Base-by-base conservation (phyloP, 2,888 invertebrate genomes). In the Cryptus viduatorius region DNA sequence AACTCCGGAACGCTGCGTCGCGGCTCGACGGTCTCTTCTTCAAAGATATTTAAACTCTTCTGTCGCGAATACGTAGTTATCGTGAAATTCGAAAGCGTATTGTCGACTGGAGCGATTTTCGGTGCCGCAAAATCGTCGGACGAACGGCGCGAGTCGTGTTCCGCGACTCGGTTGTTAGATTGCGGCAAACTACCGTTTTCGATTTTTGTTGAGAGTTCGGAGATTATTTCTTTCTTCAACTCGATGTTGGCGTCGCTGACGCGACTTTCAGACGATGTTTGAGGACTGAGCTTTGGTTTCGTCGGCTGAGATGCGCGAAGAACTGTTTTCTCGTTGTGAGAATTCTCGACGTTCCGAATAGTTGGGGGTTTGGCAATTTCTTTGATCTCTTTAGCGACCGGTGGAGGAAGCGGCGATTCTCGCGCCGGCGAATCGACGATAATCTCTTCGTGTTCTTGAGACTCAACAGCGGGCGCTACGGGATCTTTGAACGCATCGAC, bases 51-150 rank as follows among this genome's bases (percentile, higher is more conserved):
- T n/a, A 92, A 56, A 69, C 86, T 91, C 75, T 92, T 93, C 59
- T 90, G 91, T 12, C 89, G 88, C 12, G 91, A 86, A 59, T 93
- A 93, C 0, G 93, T 93, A 0, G 93, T 93, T 16, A 93, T 93
- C 2, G 90, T 93, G 73, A 93, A 93, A 79, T 93, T 93, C 0
- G 93, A 89, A 59, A 93, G 53, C 0, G 92, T 91, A 44, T 92
- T 93, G 59, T 93, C 92, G 0, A 91, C 86, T 0, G 93, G 92
- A 0, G 93, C 93, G 4, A 93, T 87, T 78, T 88, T 89, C 0
- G 90, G 90, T 0, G 90, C 86, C 1, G 89, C 88, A 4, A 83
- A 79, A 3, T 82, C 79, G 3, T 59, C 64, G 8, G 81, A 75
- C 5, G 81, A 50, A 48, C 84, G 65, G 8, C 82, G 78, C 12